These are phyloP conservation scores for Epicampocera succincta DNA, from an alignment of 2,888 invertebrate species.

Conservation along the genomic window DNA sequence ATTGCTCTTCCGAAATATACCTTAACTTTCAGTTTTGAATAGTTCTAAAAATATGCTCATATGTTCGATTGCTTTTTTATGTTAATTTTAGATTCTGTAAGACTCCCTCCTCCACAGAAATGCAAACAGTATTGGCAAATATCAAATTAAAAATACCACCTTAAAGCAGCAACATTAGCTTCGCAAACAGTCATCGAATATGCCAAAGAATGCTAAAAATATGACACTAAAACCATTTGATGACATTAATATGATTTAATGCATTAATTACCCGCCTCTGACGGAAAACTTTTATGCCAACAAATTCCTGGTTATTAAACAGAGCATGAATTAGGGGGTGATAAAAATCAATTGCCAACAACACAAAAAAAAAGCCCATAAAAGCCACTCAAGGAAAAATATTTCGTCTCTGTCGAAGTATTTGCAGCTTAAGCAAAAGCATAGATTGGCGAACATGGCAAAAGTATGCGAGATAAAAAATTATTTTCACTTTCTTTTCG, in stretches of 20 bases:
- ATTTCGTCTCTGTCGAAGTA: conserved; percentile 35
- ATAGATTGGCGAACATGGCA: conserved; percentile 58
- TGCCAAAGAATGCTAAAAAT: conserved; percentile 32
- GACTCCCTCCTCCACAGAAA: conserved; percentile 8
- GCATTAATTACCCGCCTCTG: conserved; percentile 78
- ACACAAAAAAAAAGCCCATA: conserved; percentile 66
- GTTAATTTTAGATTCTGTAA: conserved; percentile 51
- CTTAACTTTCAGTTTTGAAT: not conserved
- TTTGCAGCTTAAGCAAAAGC: conserved; percentile 19
- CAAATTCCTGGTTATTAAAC: conserved; percentile 58
- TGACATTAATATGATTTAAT: conserved; percentile 81
- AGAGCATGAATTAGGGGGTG: conserved; percentile 52
- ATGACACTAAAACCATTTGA: conserved; percentile 75
- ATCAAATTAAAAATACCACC: conserved; percentile 13
- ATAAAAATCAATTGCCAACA: conserved; percentile 69
- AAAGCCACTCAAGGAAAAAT: conserved; percentile 69
- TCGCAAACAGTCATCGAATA: conserved; percentile 1
- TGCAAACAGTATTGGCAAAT: not conserved
- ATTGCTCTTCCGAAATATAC: too few relatives aligned
- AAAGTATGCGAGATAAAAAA: conserved; percentile 60
- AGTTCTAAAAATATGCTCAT: conserved; percentile 33
- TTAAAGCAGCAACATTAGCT: not conserved
- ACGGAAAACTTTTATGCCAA: conserved; percentile 34
- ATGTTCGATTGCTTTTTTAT: conserved; percentile 63
- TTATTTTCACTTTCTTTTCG: conserved; percentile 57